Evolutionary conservation across 2,888 invertebrate species (phyloP).

Genomic region (Drosophila paramelanica): DNA sequence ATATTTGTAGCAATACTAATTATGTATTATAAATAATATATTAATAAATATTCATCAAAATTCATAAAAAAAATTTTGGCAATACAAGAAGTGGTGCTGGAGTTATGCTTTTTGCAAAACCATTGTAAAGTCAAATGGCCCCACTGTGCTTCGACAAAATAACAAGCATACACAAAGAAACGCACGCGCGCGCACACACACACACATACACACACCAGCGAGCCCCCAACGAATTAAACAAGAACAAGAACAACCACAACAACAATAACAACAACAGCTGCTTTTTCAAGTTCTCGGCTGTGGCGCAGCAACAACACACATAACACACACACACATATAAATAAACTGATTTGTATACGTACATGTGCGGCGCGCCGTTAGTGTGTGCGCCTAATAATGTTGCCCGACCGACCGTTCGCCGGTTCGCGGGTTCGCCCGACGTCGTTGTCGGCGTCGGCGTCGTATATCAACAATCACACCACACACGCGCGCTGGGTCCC

Average conservation of each 20-base stretch:
- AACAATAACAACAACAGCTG: constrained; percentile 53
- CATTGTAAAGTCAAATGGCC: too few relatives aligned
- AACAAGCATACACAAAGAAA: constrained; percentile 2
- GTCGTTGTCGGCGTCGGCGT: constrained; percentile 9
- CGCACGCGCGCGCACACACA: constrained; percentile 14
- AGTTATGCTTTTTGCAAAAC: too few relatives aligned
- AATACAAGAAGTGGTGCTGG: too few relatives aligned
- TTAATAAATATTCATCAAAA: too few relatives aligned
- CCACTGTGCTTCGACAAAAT: not conserved
- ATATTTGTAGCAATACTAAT: too few relatives aligned
- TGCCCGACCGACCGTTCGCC: constrained; percentile 14
- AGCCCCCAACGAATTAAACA: constrained; percentile 64
- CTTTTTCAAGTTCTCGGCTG: constrained; percentile 53
- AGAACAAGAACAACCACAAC: constrained; percentile 7
- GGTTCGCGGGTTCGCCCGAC: constrained; percentile 7
- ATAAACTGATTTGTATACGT: not conserved
- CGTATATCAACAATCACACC: constrained; percentile 54
- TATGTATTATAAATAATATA: too few relatives aligned
- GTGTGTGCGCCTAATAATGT: constrained; percentile 20
- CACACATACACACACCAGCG: constrained; percentile 39
- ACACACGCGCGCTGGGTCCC: constrained; percentile 41
- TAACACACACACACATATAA: constrained; percentile 2
- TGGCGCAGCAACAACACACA: constrained; percentile 3
- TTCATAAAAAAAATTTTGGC: too few relatives aligned
- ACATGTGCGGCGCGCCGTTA: not conserved